phyloP scores from a whole-genome alignment of 1,140 invertebrate genomes.

The Zelostemma sp. region DNA sequence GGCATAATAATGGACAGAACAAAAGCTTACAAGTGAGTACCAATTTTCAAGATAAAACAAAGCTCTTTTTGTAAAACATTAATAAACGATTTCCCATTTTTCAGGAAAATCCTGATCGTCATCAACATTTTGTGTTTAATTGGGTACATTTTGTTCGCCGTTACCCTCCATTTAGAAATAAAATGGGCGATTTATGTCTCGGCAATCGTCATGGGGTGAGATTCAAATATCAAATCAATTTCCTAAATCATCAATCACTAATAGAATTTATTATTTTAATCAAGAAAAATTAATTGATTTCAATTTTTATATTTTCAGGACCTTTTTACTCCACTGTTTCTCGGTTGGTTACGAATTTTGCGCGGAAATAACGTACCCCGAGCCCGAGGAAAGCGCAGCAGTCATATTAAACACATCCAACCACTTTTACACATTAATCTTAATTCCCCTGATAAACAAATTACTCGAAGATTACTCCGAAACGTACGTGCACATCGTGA shows the following conservation, averaged over 20 bases:
- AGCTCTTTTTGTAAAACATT: no score
- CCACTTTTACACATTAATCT: slow-evolving; percentile 61
- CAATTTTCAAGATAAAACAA: neutral
- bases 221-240: neutral
- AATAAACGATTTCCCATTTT: slow-evolving; percentile 23
- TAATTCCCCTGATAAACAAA: slow-evolving; percentile 32
- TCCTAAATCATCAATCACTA: no score
- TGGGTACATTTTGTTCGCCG: slow-evolving; percentile 76
- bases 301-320: slow-evolving; percentile 62
- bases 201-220: slow-evolving; percentile 35
- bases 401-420: slow-evolving; percentile 73
- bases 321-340: slow-evolving; percentile 80
- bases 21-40: slow-evolving; percentile 38
- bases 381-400: slow-evolving; percentile 76
- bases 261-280: no score
- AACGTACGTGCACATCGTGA: slow-evolving; percentile 22
- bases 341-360: slow-evolving; percentile 80
- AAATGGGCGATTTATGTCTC: slow-evolving; percentile 42
- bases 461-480: slow-evolving; percentile 27
- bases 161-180: slow-evolving; percentile 67
- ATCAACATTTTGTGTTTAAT: slow-evolving; percentile 75
- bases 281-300: no score
- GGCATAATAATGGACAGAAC: slow-evolving; percentile 74
- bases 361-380: slow-evolving; percentile 80
- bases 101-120: slow-evolving; percentile 74